These are phyloP conservation scores for Perca fluviatilis DNA, from an alignment of 2,113 vertebrate genomes.

Conservation along the genomic window DNA sequence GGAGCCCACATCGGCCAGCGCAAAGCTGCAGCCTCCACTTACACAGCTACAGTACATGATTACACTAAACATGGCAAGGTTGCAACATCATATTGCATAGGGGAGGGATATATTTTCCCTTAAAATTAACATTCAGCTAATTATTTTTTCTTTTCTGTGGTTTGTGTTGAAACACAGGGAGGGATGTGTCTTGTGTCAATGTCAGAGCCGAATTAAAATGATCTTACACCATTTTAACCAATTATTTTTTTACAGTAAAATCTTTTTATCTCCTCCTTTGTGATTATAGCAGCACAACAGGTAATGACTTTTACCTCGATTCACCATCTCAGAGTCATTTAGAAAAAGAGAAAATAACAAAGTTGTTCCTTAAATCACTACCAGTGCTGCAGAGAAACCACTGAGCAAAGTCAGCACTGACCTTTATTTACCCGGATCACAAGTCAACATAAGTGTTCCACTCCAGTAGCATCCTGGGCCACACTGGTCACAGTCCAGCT, in stretches of 20 bases:
- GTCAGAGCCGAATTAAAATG: neutral
- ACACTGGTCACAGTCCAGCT: neutral
- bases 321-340: too few species aligned
- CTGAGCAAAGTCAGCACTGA: neutral
- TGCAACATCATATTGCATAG: slow-evolving; percentile 22
- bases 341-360: too few species aligned
- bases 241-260: neutral
- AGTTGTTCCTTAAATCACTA: too few species aligned
- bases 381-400: neutral
- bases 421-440: slow-evolving; percentile 24
- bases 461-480: neutral
- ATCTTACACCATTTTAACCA: neutral
- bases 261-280: neutral
- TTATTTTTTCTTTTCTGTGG: neutral
- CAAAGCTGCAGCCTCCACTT: slow-evolving; percentile 41
- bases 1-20: slow-evolving; percentile 1
- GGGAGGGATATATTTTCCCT: neutral
- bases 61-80: slow-evolving; percentile 40
- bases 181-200: neutral
- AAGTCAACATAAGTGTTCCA: neutral
- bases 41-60: slow-evolving; percentile 29
- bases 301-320: neutral
- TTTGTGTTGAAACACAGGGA: neutral
- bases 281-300: neutral
- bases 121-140: neutral